Evolutionary conservation across 2,888 invertebrate genomes (phyloP), one percentile per base, ranked within the genome.

Genomic region (Drosophila melanosoma): DNA sequence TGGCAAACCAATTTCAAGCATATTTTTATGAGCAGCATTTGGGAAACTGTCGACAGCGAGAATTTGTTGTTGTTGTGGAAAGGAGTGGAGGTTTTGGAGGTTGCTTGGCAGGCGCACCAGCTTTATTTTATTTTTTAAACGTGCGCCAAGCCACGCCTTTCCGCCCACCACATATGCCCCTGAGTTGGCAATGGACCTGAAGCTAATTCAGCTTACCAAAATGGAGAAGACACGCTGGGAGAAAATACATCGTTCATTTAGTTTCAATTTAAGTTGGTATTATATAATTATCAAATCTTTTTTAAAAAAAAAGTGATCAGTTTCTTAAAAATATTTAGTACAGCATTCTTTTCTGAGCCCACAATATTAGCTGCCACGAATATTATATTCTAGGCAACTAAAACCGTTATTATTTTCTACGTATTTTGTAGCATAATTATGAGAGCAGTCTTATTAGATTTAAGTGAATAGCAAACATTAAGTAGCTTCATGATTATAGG

Each of bases 41-140:
- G 52, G 49, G 38, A 65, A 49, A 36, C 56, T 74, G 59, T 67
- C 63, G 60, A 67, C 64, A 56, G 4, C 52, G 29, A 63, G 56
- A 51, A 49, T 45, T 67, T 45, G 59, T 49, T 49, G 45, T 33
- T 36, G 26, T 6, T n/a, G 11, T 11, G 23, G 10, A 20, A 11
- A 20, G 4, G 8, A 12, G n/a, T 17, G 38, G 20, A 10, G 5
- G 7, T 15, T 20, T 45, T 45, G 45, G 38, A 42, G 36, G 54
- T 67, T 45, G 70, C 36, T 62, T 70, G 87, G 79, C 82, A 76
- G 87, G 85, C 84, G 74, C 74, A 79, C 84, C 87, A 89, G 84
- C 82, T 87, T 89, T 77, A 76, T 76, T 85, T 89, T 89, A 89
- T 85, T 89, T 87, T 87, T 82, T 76, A 76, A 79, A 87, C 89